Percentiles rank a stretch among this genome's conserved stretches.
Conservation (phyloP, 2,888 invertebrate genomes). For the Teinopalpus imperialis region DNA sequence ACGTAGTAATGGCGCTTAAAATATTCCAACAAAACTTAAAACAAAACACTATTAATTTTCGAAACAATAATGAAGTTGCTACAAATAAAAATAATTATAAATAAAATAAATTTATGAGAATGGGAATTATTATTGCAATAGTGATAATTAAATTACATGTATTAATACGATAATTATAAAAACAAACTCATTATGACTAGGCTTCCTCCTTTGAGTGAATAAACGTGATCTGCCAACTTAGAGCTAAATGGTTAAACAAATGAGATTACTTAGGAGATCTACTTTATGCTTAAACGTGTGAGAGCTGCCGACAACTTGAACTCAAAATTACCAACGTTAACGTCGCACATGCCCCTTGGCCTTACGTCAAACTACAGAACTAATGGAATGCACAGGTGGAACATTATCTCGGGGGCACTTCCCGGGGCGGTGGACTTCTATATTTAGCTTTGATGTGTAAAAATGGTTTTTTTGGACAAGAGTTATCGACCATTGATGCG, state of each 20-base stretch:
- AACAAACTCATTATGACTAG: conserved; percentile 57
- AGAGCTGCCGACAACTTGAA: conserved; percentile 36
- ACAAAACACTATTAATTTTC: conserved; percentile 28
- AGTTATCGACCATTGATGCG: conserved; percentile 61
- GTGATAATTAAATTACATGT: conserved; percentile 34
- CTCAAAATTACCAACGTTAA: no score
- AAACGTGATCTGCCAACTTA: conserved; percentile 44
- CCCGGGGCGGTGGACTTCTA: conserved; percentile 85
- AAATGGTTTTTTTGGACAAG: conserved; percentile 76
- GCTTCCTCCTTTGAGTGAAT: conserved; percentile 47
- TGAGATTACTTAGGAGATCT: conserved; percentile 70
- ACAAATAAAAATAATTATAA: conserved; percentile 36
- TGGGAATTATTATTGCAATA: conserved; percentile 37
- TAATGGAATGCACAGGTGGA: conserved; percentile 56
- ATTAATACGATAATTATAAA: conserved; percentile 32
- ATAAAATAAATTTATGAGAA: conserved; percentile 30
- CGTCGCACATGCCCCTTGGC: no score
- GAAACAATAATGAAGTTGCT: conserved; percentile 35
- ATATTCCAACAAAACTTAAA: conserved; percentile 28
- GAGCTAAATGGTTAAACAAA: conserved; percentile 42
- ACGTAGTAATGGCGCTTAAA: conserved; percentile 29
- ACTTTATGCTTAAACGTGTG: conserved; percentile 47
- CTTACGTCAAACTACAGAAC: conserved; percentile 37
- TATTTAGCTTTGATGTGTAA: conserved; percentile 88
- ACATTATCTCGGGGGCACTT: conserved; percentile 81